Percentiles rank a stretch among this genome's conserved stretches.
Evolutionary conservation across 2,113 vertebrate genomes (phyloP).

Genomic region (Onychostoma macrolepis): DNA sequence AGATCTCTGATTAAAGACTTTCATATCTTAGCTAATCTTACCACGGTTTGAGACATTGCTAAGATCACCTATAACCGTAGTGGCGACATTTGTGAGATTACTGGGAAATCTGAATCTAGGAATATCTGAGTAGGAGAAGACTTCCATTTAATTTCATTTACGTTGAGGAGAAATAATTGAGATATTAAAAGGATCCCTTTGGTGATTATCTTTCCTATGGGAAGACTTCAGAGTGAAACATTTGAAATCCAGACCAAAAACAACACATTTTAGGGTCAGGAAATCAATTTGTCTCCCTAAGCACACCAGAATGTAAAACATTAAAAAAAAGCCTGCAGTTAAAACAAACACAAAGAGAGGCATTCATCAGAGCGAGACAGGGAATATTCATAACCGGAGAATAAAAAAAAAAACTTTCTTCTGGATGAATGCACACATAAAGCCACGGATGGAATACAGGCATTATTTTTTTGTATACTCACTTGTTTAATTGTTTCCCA

Average conservation of each 20-base stretch:
- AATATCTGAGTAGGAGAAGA: neutral
- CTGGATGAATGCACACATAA: constrained; percentile 19
- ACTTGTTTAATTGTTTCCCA: constrained; percentile 25
- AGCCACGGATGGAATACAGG: neutral
- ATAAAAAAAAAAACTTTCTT: neutral
- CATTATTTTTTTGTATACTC: neutral
- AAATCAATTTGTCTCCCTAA: constrained; percentile 39
- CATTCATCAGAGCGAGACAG: constrained; percentile 19
- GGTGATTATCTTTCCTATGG: constrained; percentile 7
- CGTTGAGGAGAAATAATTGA: neutral
- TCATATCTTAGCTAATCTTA: neutral
- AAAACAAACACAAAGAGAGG: constrained; percentile 33
- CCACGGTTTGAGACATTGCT: neutral
- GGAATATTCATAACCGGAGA: constrained; percentile 23
- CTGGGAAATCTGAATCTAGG: neutral
- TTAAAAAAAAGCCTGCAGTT: constrained; percentile 37
- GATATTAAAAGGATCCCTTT: neutral
- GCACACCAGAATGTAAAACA: constrained; percentile 30
- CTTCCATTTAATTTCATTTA: neutral
- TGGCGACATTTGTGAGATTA: neutral
- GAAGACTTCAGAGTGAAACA: constrained; percentile 18
- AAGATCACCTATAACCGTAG: neutral
- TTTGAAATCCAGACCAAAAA: constrained; percentile 47
- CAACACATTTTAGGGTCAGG: constrained; percentile 27
- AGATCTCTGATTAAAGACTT: neutral